phyloP scores from a whole-genome alignment of 1,140 invertebrate genomes.

The Hypsibius dujardini region DNA sequence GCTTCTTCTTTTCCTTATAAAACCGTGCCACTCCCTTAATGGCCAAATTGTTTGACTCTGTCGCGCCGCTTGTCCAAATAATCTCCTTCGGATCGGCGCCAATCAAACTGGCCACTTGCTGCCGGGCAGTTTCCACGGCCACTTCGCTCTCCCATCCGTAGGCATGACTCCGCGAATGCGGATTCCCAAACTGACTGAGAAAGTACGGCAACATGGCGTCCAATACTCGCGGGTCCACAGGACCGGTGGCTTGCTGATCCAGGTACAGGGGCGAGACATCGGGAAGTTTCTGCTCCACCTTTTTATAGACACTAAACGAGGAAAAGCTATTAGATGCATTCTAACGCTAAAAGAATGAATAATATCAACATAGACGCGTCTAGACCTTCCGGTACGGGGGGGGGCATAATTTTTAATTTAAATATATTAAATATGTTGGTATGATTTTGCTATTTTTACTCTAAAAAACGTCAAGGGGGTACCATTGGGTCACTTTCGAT shows the following conservation, averaged over 20 bases:
- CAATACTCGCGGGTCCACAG: constrained; percentile 82
- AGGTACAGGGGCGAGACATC: constrained; percentile 61
- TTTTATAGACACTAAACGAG: constrained; percentile 15
- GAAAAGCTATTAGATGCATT: too few species aligned
- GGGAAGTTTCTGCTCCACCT: constrained; percentile 16
- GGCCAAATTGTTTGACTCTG: constrained; percentile 95
- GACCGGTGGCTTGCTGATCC: constrained; percentile 95
- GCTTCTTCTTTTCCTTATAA: constrained; percentile 81
- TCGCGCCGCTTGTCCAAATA: constrained; percentile 94
- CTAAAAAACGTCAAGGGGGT: too few species aligned
- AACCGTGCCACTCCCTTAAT: constrained; percentile 79
- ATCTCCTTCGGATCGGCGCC: constrained; percentile 95
- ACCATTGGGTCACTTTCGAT: too few species aligned
- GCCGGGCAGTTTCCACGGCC: constrained; percentile 77
- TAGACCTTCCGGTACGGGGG: too few species aligned
- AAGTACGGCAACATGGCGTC: constrained; percentile 93
- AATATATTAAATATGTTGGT: too few species aligned
- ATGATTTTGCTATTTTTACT: too few species aligned
- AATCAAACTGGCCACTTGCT: constrained; percentile 76
- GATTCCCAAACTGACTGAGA: constrained; percentile 79
- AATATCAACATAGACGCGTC: too few species aligned
- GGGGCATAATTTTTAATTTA: too few species aligned
- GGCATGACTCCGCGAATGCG: constrained; percentile 90
- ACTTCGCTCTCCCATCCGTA: constrained; percentile 98
- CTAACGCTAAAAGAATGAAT: too few species aligned